These are phyloP conservation scores for Amniataba percoides DNA, from an alignment of 2,797 vertebrate species.

Conservation along the genomic window DNA sequence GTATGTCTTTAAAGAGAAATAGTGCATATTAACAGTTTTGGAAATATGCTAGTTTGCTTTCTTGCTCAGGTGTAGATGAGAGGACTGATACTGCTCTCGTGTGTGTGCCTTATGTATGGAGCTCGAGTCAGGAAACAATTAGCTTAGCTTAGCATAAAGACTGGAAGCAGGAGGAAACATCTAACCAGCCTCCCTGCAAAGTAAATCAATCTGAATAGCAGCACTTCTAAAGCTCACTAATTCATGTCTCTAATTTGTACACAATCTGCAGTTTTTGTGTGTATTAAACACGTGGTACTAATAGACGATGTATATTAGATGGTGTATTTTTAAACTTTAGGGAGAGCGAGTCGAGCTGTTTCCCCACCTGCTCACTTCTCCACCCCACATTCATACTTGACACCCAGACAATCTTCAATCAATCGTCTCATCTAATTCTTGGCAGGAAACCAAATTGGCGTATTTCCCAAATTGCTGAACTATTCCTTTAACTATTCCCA, in stretches of 20 bases:
- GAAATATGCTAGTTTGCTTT: constrained; percentile 2
- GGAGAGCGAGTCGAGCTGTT: not conserved
- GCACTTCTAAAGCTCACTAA: constrained; percentile 3
- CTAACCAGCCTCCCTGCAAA: not conserved
- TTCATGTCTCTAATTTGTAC: not conserved
- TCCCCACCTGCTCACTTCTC: not conserved
- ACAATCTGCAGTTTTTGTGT: not conserved
- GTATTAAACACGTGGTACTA: not conserved
- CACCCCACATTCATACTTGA: not conserved
- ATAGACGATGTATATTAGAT: not conserved
- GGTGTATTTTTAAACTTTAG: not conserved
- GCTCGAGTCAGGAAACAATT: not conserved
- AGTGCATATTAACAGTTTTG: not conserved
- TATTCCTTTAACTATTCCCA: not conserved
- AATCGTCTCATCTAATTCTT: not conserved
- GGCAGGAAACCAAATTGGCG: not conserved
- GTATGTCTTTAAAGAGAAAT: not conserved
- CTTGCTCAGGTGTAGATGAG: constrained; percentile 2
- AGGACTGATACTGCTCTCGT: not conserved
- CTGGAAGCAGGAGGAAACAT: not conserved
- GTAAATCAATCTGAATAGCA: not conserved
- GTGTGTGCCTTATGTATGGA: not conserved
- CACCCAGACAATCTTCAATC: no score
- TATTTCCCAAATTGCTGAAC: not conserved
- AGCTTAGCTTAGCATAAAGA: constrained; percentile 1